Evolutionary conservation across 2,797 vertebrate species (phyloP), one percentile per base, ranked within the genome.

Genomic region (Megaceryle alcyon): DNA sequence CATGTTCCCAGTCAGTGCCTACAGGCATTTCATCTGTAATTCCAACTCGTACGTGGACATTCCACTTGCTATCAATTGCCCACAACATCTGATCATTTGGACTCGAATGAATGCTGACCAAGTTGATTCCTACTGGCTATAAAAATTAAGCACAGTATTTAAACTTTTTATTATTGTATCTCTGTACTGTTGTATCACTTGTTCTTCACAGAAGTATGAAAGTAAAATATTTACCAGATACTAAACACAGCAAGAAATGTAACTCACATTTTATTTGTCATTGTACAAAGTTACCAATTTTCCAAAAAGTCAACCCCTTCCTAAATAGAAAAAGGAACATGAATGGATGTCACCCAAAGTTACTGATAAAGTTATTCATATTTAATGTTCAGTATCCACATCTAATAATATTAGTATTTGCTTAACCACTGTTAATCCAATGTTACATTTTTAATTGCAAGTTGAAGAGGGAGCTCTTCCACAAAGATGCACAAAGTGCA

Each of bases 11-110:
- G 95, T 98, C 98, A 1, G 98, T 99, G 65, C 99, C 99, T 25
- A 99, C 98, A 0, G 99, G 99, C 99, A 99, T 99, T 96, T 99
- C 99, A 13, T 99, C 99, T 1, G 98, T 99, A 95, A 99, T 98
- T 43, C 99, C 99, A 1, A 97, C 96, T 37, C 99, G 97, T 23
- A 99, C 99, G 0, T 99, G 98, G 65, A 99, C 98, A 5, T 98
- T 98, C 78, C 98, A 98, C 92, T 98, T 98, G 98, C 98, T 99
- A 97, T 99, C 99, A 75, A 99, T 86, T 0, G 98, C 99, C 99
- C 99, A 99, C 78, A 99, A 98, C 95, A 99, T 99, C 92, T 98
- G 98, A 96, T 99, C 99, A 6, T 99, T 99, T 23, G 99, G 98
- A 97, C 98, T 99, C 19, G 98, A 99, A 90, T 99, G 98, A 75